Evolutionary conservation across 2,113 vertebrate genomes (phyloP), one percentile per base, ranked within the genome.

Genomic region (Channa argus): DNA sequence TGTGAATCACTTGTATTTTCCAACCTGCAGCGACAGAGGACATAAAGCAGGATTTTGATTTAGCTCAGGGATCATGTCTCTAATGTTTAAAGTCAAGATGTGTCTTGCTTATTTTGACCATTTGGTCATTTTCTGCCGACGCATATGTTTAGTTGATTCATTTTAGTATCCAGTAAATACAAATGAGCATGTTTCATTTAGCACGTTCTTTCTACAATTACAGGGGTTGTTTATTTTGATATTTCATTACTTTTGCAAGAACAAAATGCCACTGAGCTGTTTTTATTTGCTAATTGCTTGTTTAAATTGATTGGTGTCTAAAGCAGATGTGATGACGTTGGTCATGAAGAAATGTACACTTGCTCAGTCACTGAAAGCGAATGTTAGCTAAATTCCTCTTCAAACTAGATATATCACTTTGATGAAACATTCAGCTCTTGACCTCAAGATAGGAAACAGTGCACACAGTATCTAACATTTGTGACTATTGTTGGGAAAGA

Each of bases 381-480:
- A 10, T 4, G 24, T 51, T 37, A 34, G 43, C 39, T 45, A 54
- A 54, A 76, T 38, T 33, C 24, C 11, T 63, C 45, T 13, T 46
- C 34, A 63, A 24, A 77, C 36, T 6, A 13, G 10, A 5, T 52
- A 7, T 51, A 53, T 24, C 24, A 49, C 49, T 64, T 59, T 67
- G 50, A 73, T 58, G 54, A 24, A 61, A 14, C 47, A 41, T 39
- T 74, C 41, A 4, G 10, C 41, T 59, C 54, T 55, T 7, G 10
- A 53, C 49, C 38, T 73, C 69, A 12, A 55, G 52, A 71, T 41
- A n/a, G 47, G 61, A 75, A 46, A 53, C 39, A 3, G 56, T 62
- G 45, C 39, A 60, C 24, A 24, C 24, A 24, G 24, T 59, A 5
- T 63, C 59, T 75, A 72, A 70, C 71, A 54, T 66, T 49, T 1